phyloP scores from a whole-genome alignment of 2,113 vertebrate species.

The Nerophis ophidion region DNA sequence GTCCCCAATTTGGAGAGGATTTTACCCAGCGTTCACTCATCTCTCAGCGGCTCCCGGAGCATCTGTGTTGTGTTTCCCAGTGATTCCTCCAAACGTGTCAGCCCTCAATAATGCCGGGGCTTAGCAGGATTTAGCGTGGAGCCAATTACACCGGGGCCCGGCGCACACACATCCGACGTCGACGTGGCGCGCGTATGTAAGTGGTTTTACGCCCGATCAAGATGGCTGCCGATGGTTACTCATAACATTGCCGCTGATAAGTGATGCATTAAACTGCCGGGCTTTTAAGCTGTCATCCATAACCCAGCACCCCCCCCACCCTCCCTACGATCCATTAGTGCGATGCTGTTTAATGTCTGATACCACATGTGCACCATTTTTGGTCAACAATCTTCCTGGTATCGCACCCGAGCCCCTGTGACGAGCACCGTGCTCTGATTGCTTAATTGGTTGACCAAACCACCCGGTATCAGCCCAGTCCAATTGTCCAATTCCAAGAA shows the following conservation, averaged over 20 bases:
- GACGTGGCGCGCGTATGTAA: slow-evolving; percentile 26
- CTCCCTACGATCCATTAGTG: slow-evolving; percentile 24
- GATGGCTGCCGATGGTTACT: slow-evolving; percentile 23
- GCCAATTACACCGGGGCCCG: slow-evolving; percentile 8
- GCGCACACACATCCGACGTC: neutral
- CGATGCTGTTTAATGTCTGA: slow-evolving; percentile 37
- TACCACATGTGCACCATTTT: slow-evolving; percentile 30
- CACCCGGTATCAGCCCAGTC: neutral
- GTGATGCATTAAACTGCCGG: slow-evolving; percentile 31
- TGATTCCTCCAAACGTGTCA: slow-evolving; percentile 32
- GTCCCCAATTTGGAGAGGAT: slow-evolving; percentile 28
- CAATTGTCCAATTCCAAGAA: no score
- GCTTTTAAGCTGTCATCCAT: slow-evolving; percentile 35
- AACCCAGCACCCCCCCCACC: neutral
- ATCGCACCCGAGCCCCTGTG: no score
- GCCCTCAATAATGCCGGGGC: slow-evolving; percentile 23
- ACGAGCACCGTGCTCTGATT: no score
- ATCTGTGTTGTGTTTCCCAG: slow-evolving; percentile 10
- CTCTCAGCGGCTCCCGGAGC: neutral
- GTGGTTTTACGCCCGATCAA: slow-evolving; percentile 34
- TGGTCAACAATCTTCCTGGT: no score
- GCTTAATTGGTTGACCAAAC: neutral
- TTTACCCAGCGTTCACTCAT: slow-evolving; percentile 4
- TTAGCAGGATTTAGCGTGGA: slow-evolving; percentile 27
- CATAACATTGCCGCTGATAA: slow-evolving; percentile 24